Base-by-base conservation (phyloP, 2,113 vertebrate species). In the Callospermophilus lateralis region DNA sequence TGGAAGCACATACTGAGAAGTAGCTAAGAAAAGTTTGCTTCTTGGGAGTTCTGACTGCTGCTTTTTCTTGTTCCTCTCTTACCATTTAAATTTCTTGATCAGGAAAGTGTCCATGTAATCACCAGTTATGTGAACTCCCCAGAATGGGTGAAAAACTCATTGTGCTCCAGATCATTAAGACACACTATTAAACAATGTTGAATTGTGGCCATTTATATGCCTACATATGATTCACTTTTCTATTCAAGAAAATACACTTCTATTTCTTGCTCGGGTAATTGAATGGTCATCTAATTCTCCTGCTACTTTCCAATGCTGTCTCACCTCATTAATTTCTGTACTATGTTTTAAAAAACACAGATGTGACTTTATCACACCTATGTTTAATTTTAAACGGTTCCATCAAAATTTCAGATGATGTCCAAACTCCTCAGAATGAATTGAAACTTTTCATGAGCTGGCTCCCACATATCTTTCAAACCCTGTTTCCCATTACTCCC, bases 271-370 rank as follows among this genome's bases (percentile, higher is more conserved):
- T 19, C 11, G 39, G 32, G 68, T 92, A 95, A 95, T 61, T 83
- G 65, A 96, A 86, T 30, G 37, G 37, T 7, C 61, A 73, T 8
- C 70, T 80, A 80, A 51, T 96, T 94, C 91, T 45, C 20, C 13
- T 45, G 61, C 42, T 80, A 34, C 22, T 88, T 93, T 93, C 61
- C 39, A 93, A 68, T 53, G 8, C 37, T 85, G 8, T 81, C 37
- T 96, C 74, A 93, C 24, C n/a, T 95, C 73, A 91, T 94, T 89
- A 87, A 89, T 91, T 90, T 84, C 39, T 72, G 19, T 37, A 84
- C 19, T 77, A 58, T n/a, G 19, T 30, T 76, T 61, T 72, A 51
- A 53, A 83, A 84, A 86, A 90, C 17, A 96, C 4, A 72, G 61
- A 58, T 89, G 58, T 72, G 83, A 89, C 76, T 92, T 89, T 89